phyloP scores from a whole-genome alignment of 1,140 invertebrate genomes.

The Zaprionus taronus region DNA sequence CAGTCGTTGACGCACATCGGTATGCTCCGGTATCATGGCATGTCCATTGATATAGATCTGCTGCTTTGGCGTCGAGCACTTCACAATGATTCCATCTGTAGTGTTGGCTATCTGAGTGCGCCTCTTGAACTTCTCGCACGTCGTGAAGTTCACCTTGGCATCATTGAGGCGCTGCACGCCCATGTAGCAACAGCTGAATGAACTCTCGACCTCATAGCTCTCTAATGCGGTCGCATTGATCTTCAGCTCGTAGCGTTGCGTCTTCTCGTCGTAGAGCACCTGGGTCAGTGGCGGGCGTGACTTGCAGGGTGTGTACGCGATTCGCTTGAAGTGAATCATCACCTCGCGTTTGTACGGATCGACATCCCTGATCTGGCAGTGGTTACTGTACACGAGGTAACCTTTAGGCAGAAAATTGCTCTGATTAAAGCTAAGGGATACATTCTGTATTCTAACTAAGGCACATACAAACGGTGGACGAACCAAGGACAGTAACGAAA shows the following conservation, averaged over 20 bases:
- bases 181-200: constrained; percentile 86
- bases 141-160: constrained; percentile 56
- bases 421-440: constrained; percentile 20
- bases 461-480: constrained; percentile 11
- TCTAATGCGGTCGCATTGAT: constrained; percentile 70
- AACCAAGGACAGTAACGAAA: not conserved
- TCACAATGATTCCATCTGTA: constrained; percentile 85
- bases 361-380: constrained; percentile 89
- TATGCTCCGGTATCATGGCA: constrained; percentile 68
- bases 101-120: constrained; percentile 73
- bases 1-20: constrained; percentile 56
- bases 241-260: constrained; percentile 65
- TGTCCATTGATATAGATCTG: constrained; percentile 79
- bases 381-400: constrained; percentile 88
- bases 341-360: constrained; percentile 89
- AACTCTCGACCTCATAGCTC: constrained; percentile 59
- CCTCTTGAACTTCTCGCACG: constrained; percentile 81
- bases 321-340: constrained; percentile 86
- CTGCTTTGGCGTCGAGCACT: constrained; percentile 75
- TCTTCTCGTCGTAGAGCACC: constrained; percentile 73
- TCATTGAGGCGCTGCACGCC: constrained; percentile 82
- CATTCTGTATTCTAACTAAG: not conserved
- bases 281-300: constrained; percentile 85
- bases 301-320: constrained; percentile 86
- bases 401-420: constrained; percentile 75